Conservation (phyloP, 2,797 vertebrate genomes). For the Helicolenus hilgendorfi region DNA sequence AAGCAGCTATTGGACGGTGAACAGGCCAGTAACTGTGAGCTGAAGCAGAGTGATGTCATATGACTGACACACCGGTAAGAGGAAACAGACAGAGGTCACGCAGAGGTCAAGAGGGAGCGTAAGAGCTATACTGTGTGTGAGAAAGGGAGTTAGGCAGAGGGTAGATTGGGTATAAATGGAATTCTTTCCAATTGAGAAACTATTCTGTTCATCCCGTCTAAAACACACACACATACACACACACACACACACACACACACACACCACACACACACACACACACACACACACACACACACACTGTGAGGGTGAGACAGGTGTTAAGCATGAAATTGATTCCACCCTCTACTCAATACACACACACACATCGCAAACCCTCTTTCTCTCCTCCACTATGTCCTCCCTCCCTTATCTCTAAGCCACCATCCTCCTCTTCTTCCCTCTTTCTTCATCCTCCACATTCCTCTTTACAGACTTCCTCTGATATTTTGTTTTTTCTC, state of each 20-base stretch:
- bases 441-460: constrained; percentile 40
- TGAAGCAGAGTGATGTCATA: constrained; percentile 1
- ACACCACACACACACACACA: constrained; percentile 27
- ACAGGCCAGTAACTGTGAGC: constrained; percentile 1
- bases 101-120: constrained; percentile 39
- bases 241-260: constrained; percentile 21
- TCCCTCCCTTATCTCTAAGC: constrained; percentile 43
- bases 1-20: neutral
- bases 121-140: neutral
- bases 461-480: constrained; percentile 20
- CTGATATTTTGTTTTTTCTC: neutral
- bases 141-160: constrained; percentile 6
- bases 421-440: constrained; percentile 17
- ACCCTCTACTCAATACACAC: constrained; percentile 27
- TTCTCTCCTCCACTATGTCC: constrained; percentile 1
- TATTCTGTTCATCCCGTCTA: constrained; percentile 47
- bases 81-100: constrained; percentile 64
- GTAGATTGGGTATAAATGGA: constrained; percentile 67
- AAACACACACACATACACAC: constrained; percentile 34
- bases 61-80: constrained; percentile 65
- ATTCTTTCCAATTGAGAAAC: constrained; percentile 62
- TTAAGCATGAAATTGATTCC: constrained; percentile 58
- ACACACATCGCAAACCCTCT: constrained; percentile 22
- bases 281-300: constrained; percentile 28
- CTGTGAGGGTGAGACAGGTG: constrained; percentile 38